Evolutionary conservation across 53 echinoderm and acorn worm genomes (phyloP).

Genomic region (Antedon mediterranea): DNA sequence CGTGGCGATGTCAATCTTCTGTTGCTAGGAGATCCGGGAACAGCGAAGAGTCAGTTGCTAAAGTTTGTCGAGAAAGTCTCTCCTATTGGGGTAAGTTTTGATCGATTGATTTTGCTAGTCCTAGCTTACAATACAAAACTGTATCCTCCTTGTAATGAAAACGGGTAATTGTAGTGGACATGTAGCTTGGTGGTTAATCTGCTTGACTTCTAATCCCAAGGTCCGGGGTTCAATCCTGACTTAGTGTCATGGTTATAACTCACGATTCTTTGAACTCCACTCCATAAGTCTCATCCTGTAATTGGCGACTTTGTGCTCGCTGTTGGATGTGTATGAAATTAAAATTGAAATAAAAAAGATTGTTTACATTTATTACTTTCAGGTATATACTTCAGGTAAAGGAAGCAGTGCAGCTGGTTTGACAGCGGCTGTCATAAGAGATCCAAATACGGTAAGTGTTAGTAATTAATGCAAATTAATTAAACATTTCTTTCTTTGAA

Average conservation of each 20-base stretch:
- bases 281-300: no score
- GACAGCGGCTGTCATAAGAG: slow-evolving; percentile 90
- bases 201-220: no score
- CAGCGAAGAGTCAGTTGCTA: slow-evolving; percentile 96
- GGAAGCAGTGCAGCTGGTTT: slow-evolving; percentile 97
- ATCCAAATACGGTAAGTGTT: slow-evolving; percentile 73
- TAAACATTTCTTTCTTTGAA: no score
- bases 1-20: slow-evolving; percentile 91
- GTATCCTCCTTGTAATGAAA: not conserved
- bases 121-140: not conserved
- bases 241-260: no score
- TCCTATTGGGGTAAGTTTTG: slow-evolving; percentile 82
- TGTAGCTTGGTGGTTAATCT: no score
- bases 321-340: no score
- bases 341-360: no score
- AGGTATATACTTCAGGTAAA: slow-evolving; percentile 97
- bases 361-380: not conserved
- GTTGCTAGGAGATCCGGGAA: slow-evolving; percentile 90
- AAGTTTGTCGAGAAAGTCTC: slow-evolving; percentile 98
- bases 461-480: no score
- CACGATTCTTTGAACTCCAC: no score
- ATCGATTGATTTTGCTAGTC: not conserved
- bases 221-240: no score
- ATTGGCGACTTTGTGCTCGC: no score
- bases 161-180: no score